Base-by-base conservation (phyloP, 2,888 invertebrate species). In the Lottia gigantea region DNA sequence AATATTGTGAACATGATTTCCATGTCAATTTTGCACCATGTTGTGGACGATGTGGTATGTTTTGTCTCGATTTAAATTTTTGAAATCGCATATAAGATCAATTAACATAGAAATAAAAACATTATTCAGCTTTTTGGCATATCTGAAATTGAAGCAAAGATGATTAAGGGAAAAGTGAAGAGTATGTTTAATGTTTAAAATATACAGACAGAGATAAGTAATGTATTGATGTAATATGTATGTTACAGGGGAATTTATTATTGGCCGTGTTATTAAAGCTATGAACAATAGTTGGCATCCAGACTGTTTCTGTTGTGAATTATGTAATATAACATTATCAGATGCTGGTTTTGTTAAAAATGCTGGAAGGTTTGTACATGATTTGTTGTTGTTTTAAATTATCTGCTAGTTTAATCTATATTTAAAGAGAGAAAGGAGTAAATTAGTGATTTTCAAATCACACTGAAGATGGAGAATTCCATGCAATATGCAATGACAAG, bases 211-310 rank as follows among this genome's bases (percentile, higher is more conserved):
- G 40, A 40, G 40, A 40, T 40, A 40, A 1, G 7, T 8, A 40
- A 40, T n/a, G n/a, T n/a, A n/a, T 11, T 40, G 11, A 40, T 40
- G 40, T 40, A 40, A 6, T 8, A 40, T 11, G 1, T 45, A 68
- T 66, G 67, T 79, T 82, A 8, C 86, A 94, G 94, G 94, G 31
- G 97, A 97, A 89, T 99, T 99, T 88, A 96, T 99, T 73, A 96
- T 98, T 87, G 99, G 99, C 0, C 93, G 99, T 71, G 99, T 99
- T 64, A 99, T 99, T 87, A 99, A 99, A 89, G 99, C 99, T 0
- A 98, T 99, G 97, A 97, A 98, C 86, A 93, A 95, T 46, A 97
- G 95, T 89, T 99, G 99, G 99, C 99, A 99, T 90, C 98, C 98
- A 1, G 92, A 93, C 74, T 99, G 99, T 89, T 99, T 99, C 91